These are phyloP conservation scores for Coregonus suidteri DNA, from an alignment of 2,797 vertebrate genomes.

Conservation along the genomic window DNA sequence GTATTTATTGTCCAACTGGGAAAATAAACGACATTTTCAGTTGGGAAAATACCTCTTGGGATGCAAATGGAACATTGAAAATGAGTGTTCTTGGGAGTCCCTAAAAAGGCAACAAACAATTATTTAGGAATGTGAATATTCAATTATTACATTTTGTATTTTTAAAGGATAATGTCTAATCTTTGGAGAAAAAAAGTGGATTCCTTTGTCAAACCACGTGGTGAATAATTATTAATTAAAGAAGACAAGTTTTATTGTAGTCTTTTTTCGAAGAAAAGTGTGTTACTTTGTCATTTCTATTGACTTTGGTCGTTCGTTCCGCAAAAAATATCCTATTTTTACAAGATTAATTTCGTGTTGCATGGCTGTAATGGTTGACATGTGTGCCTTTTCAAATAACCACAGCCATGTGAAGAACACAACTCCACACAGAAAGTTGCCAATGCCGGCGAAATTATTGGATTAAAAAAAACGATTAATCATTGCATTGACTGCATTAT, in stretches of 20 bases:
- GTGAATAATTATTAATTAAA: conserved; percentile 57
- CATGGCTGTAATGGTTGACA: not conserved
- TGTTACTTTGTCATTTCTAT: conserved; percentile 19
- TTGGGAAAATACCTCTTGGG: not conserved
- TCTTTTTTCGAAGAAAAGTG: not conserved
- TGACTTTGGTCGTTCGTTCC: not conserved
- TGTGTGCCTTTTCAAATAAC: not conserved
- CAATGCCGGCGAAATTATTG: too few species aligned
- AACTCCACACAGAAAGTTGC: not conserved
- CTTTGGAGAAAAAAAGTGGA: conserved; percentile 51
- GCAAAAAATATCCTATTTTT: not conserved
- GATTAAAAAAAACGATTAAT: too few species aligned
- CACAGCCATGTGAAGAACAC: not conserved
- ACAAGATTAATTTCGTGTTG: not conserved
- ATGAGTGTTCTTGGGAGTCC: not conserved
- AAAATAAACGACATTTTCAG: conserved; percentile 37
- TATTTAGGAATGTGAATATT: conserved; percentile 30
- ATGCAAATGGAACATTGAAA: conserved; percentile 11
- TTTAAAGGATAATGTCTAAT: conserved; percentile 47
- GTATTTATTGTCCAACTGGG: conserved; percentile 66
- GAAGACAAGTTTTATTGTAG: conserved; percentile 47
- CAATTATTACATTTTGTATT: conserved; percentile 52
- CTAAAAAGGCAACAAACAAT: not conserved
- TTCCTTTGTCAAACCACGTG: conserved; percentile 38
- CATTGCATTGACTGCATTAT: too few species aligned